A percentile compares a stretch with the other conserved stretches of the same genome.
Conservation (phyloP, 1,140 invertebrate species). For the Dolichoris vasculosae region DNA sequence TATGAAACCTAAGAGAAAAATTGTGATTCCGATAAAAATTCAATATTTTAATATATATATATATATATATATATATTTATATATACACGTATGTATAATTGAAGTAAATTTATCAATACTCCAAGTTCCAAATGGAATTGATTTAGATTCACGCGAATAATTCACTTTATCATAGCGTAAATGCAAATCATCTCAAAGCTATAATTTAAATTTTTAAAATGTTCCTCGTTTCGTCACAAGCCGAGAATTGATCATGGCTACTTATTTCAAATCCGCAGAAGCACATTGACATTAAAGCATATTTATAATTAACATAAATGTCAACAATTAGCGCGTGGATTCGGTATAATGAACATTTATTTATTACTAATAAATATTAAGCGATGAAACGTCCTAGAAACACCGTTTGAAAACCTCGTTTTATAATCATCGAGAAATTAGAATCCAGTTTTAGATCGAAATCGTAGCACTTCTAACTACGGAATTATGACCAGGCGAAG, state of each 20-base stretch:
- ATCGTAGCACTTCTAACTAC: not conserved
- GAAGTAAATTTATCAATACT: not conserved
- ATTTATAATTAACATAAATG: not conserved
- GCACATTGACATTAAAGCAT: not conserved
- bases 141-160: not conserved
- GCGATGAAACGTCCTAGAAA: not conserved
- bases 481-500: no score
- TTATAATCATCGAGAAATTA: not conserved
- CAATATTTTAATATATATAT: not conserved
- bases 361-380: not conserved
- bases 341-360: not conserved
- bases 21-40: not conserved
- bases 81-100: no score
- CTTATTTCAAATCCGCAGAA: not conserved
- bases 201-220: not conserved
- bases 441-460: not conserved
- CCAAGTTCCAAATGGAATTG: not conserved
- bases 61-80: no score
- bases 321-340: not conserved
- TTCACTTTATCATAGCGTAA: not conserved
- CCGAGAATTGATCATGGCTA: not conserved
- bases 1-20: not conserved
- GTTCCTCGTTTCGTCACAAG: not conserved
- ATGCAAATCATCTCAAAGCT: not conserved
- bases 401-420: not conserved